Conservation (phyloP, 2,113 vertebrate genomes). For the Antigone vipio region DNA sequence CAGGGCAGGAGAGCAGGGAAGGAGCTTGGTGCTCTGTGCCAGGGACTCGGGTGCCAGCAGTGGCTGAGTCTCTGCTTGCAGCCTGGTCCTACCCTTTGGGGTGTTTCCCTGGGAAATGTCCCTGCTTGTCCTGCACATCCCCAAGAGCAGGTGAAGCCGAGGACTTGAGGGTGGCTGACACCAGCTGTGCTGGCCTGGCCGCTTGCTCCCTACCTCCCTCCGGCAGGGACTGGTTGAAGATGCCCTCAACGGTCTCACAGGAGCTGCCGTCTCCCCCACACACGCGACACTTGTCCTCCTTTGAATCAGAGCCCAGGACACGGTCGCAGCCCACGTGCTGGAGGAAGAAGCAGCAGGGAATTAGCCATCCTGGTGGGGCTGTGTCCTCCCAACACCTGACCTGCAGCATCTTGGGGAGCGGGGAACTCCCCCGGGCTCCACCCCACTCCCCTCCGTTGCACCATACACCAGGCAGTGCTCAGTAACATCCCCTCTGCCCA, state of each 20-base stretch:
- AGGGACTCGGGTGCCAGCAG: neutral
- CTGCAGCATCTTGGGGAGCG: neutral
- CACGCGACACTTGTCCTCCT: slow-evolving; percentile 91
- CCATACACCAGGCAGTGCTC: fast-evolving
- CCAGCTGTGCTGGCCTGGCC: neutral
- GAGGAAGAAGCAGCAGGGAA: neutral
- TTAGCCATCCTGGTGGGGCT: neutral
- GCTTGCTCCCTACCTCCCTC: slow-evolving; percentile 82
- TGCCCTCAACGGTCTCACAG: slow-evolving; percentile 88
- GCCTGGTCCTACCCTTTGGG: neutral
- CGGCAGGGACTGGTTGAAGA: slow-evolving; percentile 87
- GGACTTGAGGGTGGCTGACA: fast-evolving
- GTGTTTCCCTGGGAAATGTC: neutral
- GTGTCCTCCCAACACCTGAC: neutral
- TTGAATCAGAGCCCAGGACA: slow-evolving; percentile 88
- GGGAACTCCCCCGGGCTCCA: neutral
- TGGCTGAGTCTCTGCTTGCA: neutral
- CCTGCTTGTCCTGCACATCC: neutral
- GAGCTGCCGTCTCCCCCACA: slow-evolving; percentile 92
- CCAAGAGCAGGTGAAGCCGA: neutral
- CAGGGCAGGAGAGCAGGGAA: neutral
- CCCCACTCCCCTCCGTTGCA: neutral
- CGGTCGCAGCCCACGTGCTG: slow-evolving; percentile 97
- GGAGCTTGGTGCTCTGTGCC: neutral
- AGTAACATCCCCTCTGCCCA: neutral